phyloP scores from a whole-genome alignment of 2,888 invertebrate species.

The Pseudoips prasinana region DNA sequence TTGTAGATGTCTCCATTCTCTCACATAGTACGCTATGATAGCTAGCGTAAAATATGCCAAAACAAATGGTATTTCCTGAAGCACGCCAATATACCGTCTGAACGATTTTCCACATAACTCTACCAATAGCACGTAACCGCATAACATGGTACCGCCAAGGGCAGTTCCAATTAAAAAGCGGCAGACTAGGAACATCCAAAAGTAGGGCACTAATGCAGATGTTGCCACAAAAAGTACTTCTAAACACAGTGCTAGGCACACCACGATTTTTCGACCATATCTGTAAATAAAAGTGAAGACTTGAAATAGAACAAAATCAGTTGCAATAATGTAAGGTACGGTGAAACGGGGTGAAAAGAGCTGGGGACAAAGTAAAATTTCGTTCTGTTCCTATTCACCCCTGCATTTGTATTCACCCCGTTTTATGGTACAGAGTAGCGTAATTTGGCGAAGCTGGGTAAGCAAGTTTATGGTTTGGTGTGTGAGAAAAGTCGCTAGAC shows the following conservation, averaged over 20 bases:
- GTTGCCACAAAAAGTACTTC: constrained; percentile 79
- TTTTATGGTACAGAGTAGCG: too few species aligned
- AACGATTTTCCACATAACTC: constrained; percentile 82
- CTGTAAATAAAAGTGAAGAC: constrained; percentile 63
- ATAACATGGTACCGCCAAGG: constrained; percentile 85
- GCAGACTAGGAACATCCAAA: constrained; percentile 82
- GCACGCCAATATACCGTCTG: constrained; percentile 78
- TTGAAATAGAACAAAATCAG: neutral
- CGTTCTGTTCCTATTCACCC: too few species aligned
- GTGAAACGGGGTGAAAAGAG: too few species aligned
- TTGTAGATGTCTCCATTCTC: constrained; percentile 83
- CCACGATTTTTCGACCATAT: constrained; percentile 84
- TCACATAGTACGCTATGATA: constrained; percentile 81
- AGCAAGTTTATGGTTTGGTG: too few species aligned
- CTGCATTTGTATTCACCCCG: too few species aligned
- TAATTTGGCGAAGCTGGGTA: too few species aligned
- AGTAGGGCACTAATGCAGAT: constrained; percentile 80
- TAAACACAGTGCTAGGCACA: constrained; percentile 79
- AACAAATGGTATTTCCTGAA: constrained; percentile 80
- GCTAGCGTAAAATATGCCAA: constrained; percentile 80
- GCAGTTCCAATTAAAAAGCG: constrained; percentile 83
- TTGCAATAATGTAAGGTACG: too few species aligned
- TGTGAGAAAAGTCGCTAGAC: too few species aligned
- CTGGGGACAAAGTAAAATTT: too few species aligned
- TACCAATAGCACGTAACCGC: constrained; percentile 84